phyloP scores from a whole-genome alignment of 2,113 vertebrate genomes.

The Tragelaphus imberbis region DNA sequence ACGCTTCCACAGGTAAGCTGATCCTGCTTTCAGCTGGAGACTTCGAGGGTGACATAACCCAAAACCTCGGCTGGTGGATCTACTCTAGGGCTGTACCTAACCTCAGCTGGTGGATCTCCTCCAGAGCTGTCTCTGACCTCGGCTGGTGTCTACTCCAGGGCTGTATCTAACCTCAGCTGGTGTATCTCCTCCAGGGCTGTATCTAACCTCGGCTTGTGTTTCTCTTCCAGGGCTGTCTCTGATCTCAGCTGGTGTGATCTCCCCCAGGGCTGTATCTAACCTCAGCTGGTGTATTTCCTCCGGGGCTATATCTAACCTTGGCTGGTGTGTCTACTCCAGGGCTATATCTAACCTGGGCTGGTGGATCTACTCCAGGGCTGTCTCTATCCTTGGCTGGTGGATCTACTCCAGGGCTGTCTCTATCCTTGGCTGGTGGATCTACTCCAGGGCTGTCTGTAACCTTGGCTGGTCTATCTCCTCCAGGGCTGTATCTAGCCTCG shows the following conservation, averaged over 20 bases:
- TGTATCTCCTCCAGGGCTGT: neutral
- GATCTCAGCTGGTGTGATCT: too few relatives aligned
- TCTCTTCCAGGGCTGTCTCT: too few relatives aligned
- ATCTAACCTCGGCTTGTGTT: rapidly evolving
- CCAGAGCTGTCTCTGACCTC: rapidly evolving
- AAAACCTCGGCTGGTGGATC: neutral
- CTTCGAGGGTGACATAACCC: neutral
- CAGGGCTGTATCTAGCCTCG: rapidly evolving
- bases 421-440: rapidly evolving
- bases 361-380: rapidly evolving
- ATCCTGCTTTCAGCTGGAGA: neutral
- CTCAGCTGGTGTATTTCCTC: too few relatives aligned
- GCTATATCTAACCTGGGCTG: rapidly evolving
- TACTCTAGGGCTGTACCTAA: rapidly evolving
- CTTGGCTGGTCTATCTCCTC: too few relatives aligned
- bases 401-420: rapidly evolving
- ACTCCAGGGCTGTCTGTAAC: rapidly evolving
- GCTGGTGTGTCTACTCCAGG: neutral
- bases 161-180: too few relatives aligned
- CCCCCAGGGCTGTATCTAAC: too few relatives aligned
- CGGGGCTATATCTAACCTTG: rapidly evolving
- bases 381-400: too few relatives aligned
- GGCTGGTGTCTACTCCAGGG: rapidly evolving
- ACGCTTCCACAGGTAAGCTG: neutral
- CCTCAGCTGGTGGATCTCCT: rapidly evolving